Evolutionary conservation across 2,888 invertebrate genomes (phyloP).

Genomic region (Beris morrisii): DNA sequence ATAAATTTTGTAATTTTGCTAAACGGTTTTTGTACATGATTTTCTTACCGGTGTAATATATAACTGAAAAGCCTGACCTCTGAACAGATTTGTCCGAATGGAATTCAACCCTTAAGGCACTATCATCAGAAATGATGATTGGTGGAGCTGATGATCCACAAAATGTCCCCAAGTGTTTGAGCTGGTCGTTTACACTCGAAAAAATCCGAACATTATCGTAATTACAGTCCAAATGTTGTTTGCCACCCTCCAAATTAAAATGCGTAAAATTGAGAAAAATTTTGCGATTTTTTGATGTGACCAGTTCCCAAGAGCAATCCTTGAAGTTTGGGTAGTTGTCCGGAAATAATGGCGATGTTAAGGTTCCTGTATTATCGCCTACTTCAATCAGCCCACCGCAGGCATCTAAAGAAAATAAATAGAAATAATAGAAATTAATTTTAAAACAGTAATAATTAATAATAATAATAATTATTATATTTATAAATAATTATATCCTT

Average conservation of each 20-base stretch:
- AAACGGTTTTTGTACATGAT: too few relatives aligned
- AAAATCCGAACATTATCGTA: constrained; percentile 93
- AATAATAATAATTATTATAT: neutral
- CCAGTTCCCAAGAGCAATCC: constrained; percentile 97
- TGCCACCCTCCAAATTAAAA: constrained; percentile 93
- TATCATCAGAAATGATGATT: constrained; percentile 90
- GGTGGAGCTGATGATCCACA: constrained; percentile 85
- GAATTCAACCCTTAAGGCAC: constrained; percentile 86
- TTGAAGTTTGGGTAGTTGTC: constrained; percentile 92
- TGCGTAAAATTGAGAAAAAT: constrained; percentile 98
- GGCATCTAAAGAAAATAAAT: constrained; percentile 68
- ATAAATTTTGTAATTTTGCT: neutral
- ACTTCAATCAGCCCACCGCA: constrained; percentile 91
- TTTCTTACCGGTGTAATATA: constrained; percentile 78
- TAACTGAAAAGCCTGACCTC: constrained; percentile 91
- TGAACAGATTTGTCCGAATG: constrained; percentile 97
- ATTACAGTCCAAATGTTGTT: constrained; percentile 87
- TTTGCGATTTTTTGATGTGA: constrained; percentile 87
- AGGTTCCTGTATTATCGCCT: constrained; percentile 78
- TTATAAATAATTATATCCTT: neutral
- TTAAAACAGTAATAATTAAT: neutral
- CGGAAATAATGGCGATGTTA: constrained; percentile 93
- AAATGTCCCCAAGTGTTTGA: constrained; percentile 82
- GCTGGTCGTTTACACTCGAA: constrained; percentile 77
- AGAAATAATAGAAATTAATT: neutral